phyloP scores from a whole-genome alignment of 2,113 vertebrate species.

The Trochalopteron elliotii region DNA sequence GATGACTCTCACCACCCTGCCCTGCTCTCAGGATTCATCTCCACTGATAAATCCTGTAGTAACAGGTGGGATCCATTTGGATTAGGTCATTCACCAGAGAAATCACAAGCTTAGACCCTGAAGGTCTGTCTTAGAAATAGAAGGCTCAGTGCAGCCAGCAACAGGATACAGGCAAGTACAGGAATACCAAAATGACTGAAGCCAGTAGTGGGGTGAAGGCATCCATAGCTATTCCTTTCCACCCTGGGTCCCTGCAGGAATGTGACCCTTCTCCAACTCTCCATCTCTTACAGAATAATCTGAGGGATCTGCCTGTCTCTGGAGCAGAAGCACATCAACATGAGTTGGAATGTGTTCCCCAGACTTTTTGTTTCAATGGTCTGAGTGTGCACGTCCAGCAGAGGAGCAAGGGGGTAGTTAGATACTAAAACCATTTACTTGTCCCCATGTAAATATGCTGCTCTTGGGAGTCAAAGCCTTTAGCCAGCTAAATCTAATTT shows the following conservation, averaged over 20 bases:
- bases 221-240: background rate
- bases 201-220: background rate
- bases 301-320: background rate
- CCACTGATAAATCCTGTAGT: background rate
- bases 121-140: background rate
- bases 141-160: background rate
- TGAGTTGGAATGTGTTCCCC: background rate
- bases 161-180: background rate
- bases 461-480: background rate
- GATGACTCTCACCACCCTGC: background rate
- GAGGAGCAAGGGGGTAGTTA: background rate
- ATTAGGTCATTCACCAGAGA: background rate
- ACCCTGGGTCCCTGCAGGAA: background rate
- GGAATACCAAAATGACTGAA: background rate
- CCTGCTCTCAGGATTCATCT: background rate
- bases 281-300: background rate
- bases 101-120: background rate
- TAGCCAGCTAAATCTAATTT: constrained; percentile 11
- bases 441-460: background rate
- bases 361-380: background rate
- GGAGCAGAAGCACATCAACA: background rate
- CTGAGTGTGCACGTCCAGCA: background rate
- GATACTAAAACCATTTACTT: background rate
- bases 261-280: background rate
- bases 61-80: background rate